Percentiles rank a stretch among this genome's conserved stretches.
Evolutionary conservation across 1,140 invertebrate genomes (phyloP).

Genomic region (Zaprionus davidi): DNA sequence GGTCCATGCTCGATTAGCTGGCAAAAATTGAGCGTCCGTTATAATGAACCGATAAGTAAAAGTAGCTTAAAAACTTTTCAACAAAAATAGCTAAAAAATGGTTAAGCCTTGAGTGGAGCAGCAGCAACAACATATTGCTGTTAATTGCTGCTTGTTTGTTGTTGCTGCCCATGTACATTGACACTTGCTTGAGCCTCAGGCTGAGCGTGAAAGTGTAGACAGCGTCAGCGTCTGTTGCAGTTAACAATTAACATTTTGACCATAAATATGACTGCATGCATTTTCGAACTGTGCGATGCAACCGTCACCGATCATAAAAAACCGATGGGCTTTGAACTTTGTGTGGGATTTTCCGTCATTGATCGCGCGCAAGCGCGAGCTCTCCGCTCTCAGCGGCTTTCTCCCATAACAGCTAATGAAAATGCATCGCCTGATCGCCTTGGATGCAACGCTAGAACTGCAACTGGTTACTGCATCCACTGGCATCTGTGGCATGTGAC

Average conservation of each 20-base stretch:
- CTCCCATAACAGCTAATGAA: slow-evolving; percentile 30
- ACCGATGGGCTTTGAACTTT: slow-evolving; percentile 59
- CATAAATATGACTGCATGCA: slow-evolving; percentile 59
- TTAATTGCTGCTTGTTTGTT: slow-evolving; percentile 68
- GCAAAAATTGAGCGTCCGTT: slow-evolving; percentile 64
- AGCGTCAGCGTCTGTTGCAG: slow-evolving; percentile 42
- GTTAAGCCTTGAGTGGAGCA: slow-evolving; percentile 44
- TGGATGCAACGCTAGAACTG: slow-evolving; percentile 35
- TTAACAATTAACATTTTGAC: slow-evolving; percentile 69
- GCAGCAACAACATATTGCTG: slow-evolving; percentile 50
- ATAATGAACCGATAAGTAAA: slow-evolving; percentile 81
- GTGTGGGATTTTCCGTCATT: slow-evolving; percentile 38
- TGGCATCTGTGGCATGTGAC: slow-evolving; percentile 7
- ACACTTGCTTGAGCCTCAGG: slow-evolving; percentile 54
- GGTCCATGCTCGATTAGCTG: slow-evolving; percentile 77
- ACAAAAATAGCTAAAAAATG: slow-evolving; percentile 42
- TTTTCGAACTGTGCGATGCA: slow-evolving; percentile 54
- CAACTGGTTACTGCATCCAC: slow-evolving; percentile 42
- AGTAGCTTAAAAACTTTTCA: slow-evolving; percentile 78
- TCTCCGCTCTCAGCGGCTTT: slow-evolving; percentile 22
- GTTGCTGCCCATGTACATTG: slow-evolving; percentile 63
- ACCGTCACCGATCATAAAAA: slow-evolving; percentile 28
- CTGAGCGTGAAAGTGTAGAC: slow-evolving; percentile 70
- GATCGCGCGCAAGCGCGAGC: not conserved
- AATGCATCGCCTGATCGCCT: slow-evolving; percentile 22